These are phyloP conservation scores for Parauchenoglanis punctatus DNA, from an alignment of 2,797 vertebrate genomes.

Conservation along the genomic window DNA sequence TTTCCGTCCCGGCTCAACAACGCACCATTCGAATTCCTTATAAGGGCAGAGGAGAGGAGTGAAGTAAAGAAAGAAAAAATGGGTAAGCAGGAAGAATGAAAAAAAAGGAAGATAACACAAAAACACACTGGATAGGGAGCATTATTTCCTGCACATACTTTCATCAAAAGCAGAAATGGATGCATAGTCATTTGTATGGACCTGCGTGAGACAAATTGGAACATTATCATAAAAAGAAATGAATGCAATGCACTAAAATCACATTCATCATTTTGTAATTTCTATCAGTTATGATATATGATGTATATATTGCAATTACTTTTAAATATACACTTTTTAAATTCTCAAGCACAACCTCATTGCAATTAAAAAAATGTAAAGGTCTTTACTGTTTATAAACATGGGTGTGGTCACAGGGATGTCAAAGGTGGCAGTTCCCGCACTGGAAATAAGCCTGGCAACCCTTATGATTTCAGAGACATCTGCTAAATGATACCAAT, in stretches of 20 bases:
- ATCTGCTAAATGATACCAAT: background rate
- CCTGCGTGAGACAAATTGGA: background rate
- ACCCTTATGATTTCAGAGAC: too few relatives aligned
- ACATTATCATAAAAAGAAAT: background rate
- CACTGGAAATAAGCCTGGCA: background rate
- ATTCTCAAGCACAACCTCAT: background rate
- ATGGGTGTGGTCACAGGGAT: background rate
- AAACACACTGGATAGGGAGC: background rate
- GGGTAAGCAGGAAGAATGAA: conserved; percentile 41
- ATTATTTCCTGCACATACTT: background rate
- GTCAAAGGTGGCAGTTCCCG: background rate
- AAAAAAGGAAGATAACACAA: conserved; percentile 1
- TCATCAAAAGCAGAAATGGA: background rate
- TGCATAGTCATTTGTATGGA: background rate
- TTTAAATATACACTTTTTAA: background rate
- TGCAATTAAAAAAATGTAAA: background rate
- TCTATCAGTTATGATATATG: background rate
- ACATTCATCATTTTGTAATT: background rate
- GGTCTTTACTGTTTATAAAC: background rate
- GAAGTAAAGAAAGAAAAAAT: conserved; percentile 25
- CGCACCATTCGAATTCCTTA: conserved; percentile 49
- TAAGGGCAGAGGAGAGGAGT: conserved; percentile 54
- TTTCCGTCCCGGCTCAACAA: conserved; percentile 70
- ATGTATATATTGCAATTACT: background rate
- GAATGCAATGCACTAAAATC: background rate